Evolutionary conservation across 2,113 vertebrate species (phyloP).

Genomic region (Mola mola): DNA sequence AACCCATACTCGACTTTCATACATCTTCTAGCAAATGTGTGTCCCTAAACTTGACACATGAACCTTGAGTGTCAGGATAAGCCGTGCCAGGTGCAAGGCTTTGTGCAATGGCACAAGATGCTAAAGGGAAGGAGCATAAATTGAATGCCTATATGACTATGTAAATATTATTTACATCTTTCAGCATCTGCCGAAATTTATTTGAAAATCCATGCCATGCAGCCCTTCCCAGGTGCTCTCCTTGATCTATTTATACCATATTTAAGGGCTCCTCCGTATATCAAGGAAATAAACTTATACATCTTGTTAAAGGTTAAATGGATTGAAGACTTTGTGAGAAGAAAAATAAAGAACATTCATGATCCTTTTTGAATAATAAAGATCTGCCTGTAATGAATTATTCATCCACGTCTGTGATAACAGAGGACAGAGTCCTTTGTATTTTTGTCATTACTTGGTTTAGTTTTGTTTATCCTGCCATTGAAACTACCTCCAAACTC

Average conservation of each 20-base stretch:
- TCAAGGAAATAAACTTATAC: neutral
- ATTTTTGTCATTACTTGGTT: conserved; percentile 10
- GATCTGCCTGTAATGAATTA: conserved; percentile 46
- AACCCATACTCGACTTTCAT: too few species aligned
- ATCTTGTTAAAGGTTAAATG: conserved; percentile 14
- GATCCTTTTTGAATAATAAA: conserved; percentile 39
- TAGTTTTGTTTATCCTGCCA: conserved; percentile 36
- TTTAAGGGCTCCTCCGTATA: too few species aligned
- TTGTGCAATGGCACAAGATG: too few species aligned
- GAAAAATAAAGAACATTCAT: conserved; percentile 12
- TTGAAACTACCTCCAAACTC: conserved; percentile 34
- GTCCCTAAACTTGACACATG: too few species aligned
- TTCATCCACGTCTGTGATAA: conserved; percentile 43
- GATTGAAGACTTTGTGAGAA: conserved; percentile 7
- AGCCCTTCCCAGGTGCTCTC: neutral
- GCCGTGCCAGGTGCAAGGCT: too few species aligned
- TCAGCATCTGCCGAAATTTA: too few species aligned
- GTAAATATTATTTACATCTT: too few species aligned
- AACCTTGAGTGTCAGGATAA: too few species aligned
- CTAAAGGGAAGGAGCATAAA: too few species aligned
- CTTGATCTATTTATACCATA: neutral
- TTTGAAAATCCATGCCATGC: too few species aligned
- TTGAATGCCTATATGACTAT: too few species aligned
- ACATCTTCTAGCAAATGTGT: too few species aligned
- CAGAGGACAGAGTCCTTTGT: conserved; percentile 7